Conservation (phyloP, 2,113 vertebrate genomes). For the Neolamprologus ventralis region DNA sequence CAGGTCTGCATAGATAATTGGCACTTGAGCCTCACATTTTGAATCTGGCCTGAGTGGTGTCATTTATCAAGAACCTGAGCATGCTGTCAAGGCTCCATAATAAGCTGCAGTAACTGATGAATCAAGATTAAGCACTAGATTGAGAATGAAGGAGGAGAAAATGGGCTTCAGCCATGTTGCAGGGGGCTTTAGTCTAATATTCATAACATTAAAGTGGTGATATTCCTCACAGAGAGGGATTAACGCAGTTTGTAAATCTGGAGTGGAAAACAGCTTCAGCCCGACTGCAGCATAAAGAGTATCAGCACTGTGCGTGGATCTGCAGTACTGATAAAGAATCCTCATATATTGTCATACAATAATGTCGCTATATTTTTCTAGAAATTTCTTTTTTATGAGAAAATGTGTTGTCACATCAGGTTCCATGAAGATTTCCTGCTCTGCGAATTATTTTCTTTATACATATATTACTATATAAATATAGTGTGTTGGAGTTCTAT, state of each 20-base stretch:
- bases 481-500: not conserved
- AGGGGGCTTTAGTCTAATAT: slow-evolving; percentile 86
- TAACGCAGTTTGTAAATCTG: slow-evolving; percentile 62
- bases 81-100: slow-evolving; percentile 91
- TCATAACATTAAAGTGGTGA: slow-evolving; percentile 88
- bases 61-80: slow-evolving; percentile 95
- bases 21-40: slow-evolving; percentile 99
- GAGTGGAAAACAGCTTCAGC: slow-evolving; percentile 1
- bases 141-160: slow-evolving; percentile 87
- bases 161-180: slow-evolving; percentile 81
- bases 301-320: slow-evolving; percentile 25
- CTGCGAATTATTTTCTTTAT: not conserved
- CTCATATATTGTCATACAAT: not conserved
- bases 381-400: not conserved
- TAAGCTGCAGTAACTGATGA: slow-evolving; percentile 96
- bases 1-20: slow-evolving; percentile 99
- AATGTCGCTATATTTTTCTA: not conserved
- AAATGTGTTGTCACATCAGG: not conserved
- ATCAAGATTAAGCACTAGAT: slow-evolving; percentile 96
- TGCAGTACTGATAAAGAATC: not conserved
- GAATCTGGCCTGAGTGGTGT: slow-evolving; percentile 95
- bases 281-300: not conserved
- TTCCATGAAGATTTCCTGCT: not conserved
- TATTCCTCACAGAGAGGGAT: slow-evolving; percentile 84
- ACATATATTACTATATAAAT: not conserved